Evolutionary conservation across 2,888 invertebrate species (phyloP).

Genomic region (Deladenus siricidicola): DNA sequence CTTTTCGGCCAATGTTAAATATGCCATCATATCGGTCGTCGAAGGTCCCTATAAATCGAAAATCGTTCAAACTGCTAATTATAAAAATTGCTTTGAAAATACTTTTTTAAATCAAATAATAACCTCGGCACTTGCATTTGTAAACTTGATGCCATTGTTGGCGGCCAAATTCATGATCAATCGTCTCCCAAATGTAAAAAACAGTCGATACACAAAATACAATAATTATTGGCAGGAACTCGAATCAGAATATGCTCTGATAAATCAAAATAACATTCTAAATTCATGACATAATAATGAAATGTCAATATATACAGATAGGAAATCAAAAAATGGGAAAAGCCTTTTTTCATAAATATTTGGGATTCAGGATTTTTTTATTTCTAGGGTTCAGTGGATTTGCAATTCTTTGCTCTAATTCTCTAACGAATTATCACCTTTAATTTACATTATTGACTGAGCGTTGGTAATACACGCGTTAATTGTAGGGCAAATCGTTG

Average conservation of each 20-base stretch:
- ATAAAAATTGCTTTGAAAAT: no score
- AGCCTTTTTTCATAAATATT: no score
- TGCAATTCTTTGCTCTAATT: no score
- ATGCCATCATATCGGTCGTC: slow-evolving; percentile 41
- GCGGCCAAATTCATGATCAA: background rate
- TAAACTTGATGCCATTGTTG: background rate
- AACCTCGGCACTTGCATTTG: background rate
- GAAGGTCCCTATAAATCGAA: slow-evolving; percentile 28
- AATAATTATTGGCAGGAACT: background rate
- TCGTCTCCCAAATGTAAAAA: background rate
- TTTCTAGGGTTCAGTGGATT: no score
- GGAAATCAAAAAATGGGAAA: no score
- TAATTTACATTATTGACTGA: no score
- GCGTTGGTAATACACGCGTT: background rate
- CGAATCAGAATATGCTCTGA: background rate
- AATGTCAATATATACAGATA: background rate
- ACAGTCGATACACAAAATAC: background rate
- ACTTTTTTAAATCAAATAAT: no score
- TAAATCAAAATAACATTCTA: slow-evolving; percentile 1
- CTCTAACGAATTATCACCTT: background rate
- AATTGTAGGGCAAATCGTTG: background rate
- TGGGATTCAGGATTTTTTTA: no score
- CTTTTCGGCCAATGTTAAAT: slow-evolving; percentile 36
- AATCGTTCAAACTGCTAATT: no score
- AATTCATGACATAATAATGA: background rate